phyloP scores from a whole-genome alignment of 2,797 vertebrate species.

The Anomalospiza imberbis region DNA sequence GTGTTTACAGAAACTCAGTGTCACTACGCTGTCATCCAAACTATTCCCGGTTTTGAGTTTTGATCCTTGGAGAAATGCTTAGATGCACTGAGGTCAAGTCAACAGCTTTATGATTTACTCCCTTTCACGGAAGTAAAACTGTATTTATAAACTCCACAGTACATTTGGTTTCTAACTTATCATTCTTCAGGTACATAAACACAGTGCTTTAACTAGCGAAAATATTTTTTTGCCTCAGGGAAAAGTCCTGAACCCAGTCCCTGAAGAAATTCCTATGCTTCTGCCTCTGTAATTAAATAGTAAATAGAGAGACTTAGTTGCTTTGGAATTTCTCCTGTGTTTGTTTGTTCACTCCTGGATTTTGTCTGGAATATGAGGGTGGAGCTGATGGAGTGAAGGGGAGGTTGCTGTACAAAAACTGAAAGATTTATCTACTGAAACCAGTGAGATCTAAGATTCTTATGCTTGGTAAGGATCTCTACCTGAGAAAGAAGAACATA shows the following conservation, averaged over 20 bases:
- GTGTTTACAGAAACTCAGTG: background rate
- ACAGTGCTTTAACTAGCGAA: background rate
- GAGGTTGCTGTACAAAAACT: background rate
- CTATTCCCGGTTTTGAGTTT: background rate
- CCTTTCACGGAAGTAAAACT: background rate
- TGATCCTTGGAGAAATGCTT: background rate
- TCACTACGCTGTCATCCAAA: background rate
- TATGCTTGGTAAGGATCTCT: background rate
- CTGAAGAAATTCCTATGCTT: conserved; percentile 10
- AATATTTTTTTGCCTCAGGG: background rate
- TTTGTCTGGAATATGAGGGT: conserved; percentile 22
- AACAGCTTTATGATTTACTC: background rate
- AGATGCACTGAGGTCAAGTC: background rate
- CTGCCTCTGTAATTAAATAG: conserved; percentile 11
- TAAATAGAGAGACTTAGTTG: conserved; percentile 11
- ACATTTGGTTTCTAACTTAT: background rate
- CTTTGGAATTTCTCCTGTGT: background rate
- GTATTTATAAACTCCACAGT: background rate
- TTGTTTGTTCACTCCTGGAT: background rate
- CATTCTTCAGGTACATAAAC: background rate
- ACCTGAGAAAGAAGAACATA: background rate
- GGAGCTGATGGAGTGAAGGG: background rate
- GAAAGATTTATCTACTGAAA: background rate
- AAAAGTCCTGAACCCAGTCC: background rate
- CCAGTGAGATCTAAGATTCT: background rate